Evolutionary conservation across 2,113 vertebrate species (phyloP).

Genomic region (Catharus bicknelli): DNA sequence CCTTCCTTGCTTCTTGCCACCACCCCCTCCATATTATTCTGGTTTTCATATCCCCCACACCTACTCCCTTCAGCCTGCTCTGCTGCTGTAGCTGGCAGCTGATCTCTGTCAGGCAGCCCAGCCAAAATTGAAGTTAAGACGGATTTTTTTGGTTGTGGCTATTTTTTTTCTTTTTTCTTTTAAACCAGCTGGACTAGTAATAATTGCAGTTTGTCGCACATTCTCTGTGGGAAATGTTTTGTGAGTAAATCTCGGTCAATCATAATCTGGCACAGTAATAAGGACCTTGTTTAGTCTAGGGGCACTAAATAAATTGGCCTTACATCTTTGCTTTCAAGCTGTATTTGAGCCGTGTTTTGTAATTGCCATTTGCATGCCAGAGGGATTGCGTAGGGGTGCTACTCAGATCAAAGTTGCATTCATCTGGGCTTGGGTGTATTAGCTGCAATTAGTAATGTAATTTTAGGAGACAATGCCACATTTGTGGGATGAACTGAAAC

Average conservation of each 20-base stretch:
- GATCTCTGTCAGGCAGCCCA: neutral
- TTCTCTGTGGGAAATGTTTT: constrained; percentile 35
- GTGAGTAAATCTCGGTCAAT: constrained; percentile 17
- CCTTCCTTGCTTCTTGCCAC: neutral
- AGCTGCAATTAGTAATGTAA: constrained; percentile 57
- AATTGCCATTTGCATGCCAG: constrained; percentile 57
- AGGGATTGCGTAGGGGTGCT: constrained; percentile 50
- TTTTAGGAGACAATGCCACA: constrained; percentile 55
- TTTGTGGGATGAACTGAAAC: constrained; percentile 39
- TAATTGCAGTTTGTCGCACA: constrained; percentile 6
- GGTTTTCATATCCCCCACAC: neutral
- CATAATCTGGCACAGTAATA: constrained; percentile 47
- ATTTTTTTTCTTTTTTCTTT: neutral
- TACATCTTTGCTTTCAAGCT: constrained; percentile 48
- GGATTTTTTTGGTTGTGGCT: neutral
- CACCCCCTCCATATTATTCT: neutral
- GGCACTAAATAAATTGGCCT: constrained; percentile 42
- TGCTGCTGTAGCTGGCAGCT: neutral
- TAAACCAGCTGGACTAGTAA: neutral
- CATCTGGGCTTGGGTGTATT: constrained; percentile 32
- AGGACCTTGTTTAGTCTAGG: constrained; percentile 57
- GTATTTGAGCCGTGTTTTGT: constrained; percentile 27
- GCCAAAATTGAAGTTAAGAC: neutral
- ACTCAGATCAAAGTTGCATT: constrained; percentile 49
- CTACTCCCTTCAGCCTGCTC: neutral